Conservation (phyloP, 1,140 invertebrate genomes). For the Cotesia typhae region DNA sequence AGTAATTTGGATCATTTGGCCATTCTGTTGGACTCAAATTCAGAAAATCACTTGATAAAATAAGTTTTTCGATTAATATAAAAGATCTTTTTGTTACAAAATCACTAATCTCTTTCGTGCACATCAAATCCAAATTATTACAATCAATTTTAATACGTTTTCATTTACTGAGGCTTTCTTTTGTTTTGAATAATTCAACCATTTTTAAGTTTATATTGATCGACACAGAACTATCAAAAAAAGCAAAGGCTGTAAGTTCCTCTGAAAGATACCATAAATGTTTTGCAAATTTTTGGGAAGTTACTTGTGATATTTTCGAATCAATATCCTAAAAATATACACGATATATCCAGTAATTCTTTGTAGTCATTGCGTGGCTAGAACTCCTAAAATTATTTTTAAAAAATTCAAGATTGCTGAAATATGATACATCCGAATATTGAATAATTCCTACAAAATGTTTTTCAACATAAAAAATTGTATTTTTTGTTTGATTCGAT, state of each 20-base stretch:
- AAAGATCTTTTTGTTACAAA: conserved; percentile 10
- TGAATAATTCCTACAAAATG: conserved; percentile 3
- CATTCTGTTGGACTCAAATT: conserved; percentile 4
- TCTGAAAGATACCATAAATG: conserved; percentile 51
- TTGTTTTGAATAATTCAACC: not conserved
- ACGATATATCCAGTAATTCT: conserved; percentile 55
- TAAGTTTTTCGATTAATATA: conserved; percentile 3
- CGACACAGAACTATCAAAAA: conserved; percentile 47
- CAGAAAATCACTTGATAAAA: conserved; percentile 4
- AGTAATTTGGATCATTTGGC: conserved; percentile 8
- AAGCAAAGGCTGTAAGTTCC: conserved; percentile 43
- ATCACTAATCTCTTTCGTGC: conserved; percentile 1
- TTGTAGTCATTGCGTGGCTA: conserved; percentile 51
- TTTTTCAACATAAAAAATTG: conserved; percentile 5
- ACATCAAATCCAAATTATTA: not conserved
- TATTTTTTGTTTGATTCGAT: conserved; percentile 30
- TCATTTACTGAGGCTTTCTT: not conserved
- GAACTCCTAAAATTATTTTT: conserved; percentile 9
- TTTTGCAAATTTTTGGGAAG: conserved; percentile 11
- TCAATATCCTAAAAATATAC: conserved; percentile 57
- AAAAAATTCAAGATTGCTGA: not conserved
- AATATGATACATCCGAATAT: conserved; percentile 9
- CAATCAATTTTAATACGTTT: conserved; percentile 3
- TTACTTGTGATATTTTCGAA: conserved; percentile 14
- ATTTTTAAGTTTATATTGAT: conserved; percentile 41